Percentiles rank a stretch among this genome's conserved stretches.
Conservation (phyloP, 2,113 vertebrate species). For the Telmatochromis brichardi region DNA sequence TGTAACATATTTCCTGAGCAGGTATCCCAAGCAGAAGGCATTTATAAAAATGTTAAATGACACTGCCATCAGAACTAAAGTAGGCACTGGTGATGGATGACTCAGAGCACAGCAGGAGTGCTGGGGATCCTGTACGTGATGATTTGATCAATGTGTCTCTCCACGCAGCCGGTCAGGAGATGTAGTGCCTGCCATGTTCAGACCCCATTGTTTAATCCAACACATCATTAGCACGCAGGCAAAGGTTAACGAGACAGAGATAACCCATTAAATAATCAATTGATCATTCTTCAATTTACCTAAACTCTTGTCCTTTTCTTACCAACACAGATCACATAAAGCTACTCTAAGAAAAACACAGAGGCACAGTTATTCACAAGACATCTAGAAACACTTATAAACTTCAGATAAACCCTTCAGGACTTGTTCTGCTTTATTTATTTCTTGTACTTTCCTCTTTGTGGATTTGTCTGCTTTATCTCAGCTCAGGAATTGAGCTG, state of each 20-base stretch:
- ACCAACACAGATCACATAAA: background rate
- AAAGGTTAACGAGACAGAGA: constrained; percentile 53
- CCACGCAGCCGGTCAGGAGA: constrained; percentile 11
- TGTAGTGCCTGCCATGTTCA: constrained; percentile 9
- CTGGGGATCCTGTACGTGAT: constrained; percentile 22
- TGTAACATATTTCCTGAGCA: background rate
- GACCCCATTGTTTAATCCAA: constrained; percentile 37
- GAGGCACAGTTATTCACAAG: background rate
- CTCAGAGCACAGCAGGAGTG: background rate
- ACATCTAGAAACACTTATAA: background rate
- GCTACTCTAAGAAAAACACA: background rate
- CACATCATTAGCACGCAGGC: constrained; percentile 31
- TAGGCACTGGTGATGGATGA: constrained; percentile 36
- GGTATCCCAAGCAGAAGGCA: constrained; percentile 7
- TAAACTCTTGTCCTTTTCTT: background rate
- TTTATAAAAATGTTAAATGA: constrained; percentile 47
- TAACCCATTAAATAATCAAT: constrained; percentile 33
- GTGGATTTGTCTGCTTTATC: constrained; percentile 50
- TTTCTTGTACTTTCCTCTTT: background rate
- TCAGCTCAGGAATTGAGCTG: constrained; percentile 1
- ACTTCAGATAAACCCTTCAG: background rate
- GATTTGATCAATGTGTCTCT: constrained; percentile 51
- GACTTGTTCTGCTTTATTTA: background rate
- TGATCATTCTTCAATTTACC: constrained; percentile 8
- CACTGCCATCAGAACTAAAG: background rate